Percentiles rank a stretch among this genome's conserved stretches.
Conservation (phyloP, 2,113 vertebrate genomes). For the Oryzias curvinotus region DNA sequence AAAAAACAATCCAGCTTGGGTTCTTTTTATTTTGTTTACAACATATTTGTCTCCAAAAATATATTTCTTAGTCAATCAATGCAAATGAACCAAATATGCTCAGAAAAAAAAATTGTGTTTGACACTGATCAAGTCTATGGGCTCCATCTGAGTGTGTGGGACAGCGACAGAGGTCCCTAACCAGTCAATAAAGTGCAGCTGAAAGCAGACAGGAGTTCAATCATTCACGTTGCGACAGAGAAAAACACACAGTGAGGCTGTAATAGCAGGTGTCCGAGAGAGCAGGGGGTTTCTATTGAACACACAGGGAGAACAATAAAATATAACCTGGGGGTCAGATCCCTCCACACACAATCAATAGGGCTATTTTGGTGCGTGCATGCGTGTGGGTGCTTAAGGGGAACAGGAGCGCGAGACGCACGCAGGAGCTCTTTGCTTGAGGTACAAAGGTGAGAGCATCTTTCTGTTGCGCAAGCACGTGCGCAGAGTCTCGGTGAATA, state of each 20-base stretch:
- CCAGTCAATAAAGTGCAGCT: conserved; percentile 63
- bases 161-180: conserved; percentile 39
- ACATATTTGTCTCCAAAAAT: no score
- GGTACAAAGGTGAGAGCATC: not conserved
- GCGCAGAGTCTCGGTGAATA: not conserved
- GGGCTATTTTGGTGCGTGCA: conserved; percentile 54
- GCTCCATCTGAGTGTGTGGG: conserved; percentile 3
- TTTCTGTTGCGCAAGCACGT: not conserved
- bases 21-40: no score
- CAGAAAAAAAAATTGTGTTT: no score
- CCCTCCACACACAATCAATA: conserved; percentile 58
- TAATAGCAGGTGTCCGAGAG: conserved; percentile 63
- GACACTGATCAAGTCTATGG: no score
- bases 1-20: no score
- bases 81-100: no score
- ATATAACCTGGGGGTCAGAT: conserved; percentile 65
- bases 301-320: conserved; percentile 68
- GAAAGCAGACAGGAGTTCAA: conserved; percentile 64
- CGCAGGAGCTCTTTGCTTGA: not conserved
- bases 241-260: conserved; percentile 56
- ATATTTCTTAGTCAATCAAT: no score
- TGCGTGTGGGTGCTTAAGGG: not conserved
- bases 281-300: conserved; percentile 65
- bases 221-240: conserved; percentile 62
- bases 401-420: not conserved